phyloP scores from a whole-genome alignment of 2,113 vertebrate genomes.

The Hippolais icterina region DNA sequence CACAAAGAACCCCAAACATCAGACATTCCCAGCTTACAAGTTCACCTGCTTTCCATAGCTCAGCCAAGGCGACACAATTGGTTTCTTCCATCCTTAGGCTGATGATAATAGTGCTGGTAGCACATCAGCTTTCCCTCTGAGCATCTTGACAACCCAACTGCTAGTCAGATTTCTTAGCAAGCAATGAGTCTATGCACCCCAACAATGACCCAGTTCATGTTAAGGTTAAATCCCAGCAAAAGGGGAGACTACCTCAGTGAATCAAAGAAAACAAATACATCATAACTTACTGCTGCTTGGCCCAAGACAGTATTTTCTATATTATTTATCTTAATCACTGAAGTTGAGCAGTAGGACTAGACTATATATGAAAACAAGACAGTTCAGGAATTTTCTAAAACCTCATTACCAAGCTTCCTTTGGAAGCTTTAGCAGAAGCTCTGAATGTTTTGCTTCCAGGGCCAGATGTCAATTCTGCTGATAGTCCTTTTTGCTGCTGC shows the following conservation, averaged over 20 bases:
- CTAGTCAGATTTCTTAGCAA: neutral
- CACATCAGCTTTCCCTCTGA: neutral
- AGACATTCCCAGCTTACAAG: neutral
- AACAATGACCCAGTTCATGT: neutral
- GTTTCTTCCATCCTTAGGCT: neutral
- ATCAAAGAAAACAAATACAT: neutral
- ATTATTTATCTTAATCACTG: neutral
- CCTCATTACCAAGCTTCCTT: neutral
- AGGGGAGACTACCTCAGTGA: neutral
- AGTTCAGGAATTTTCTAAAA: neutral
- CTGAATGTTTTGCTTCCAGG: neutral
- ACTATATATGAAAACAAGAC: neutral
- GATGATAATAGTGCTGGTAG: neutral
- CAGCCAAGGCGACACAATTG: neutral
- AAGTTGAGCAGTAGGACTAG: neutral
- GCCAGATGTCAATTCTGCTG: neutral
- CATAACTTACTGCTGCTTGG: neutral
- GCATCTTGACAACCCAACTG: neutral
- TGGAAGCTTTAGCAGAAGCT: neutral
- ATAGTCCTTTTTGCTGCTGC: neutral
- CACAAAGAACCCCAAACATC: neutral
- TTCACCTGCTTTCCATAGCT: neutral
- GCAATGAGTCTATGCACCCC: neutral
- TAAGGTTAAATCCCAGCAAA: neutral
- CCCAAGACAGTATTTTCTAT: neutral